These are phyloP conservation scores for Chaetogeoica ovagalla DNA, from an alignment of 2,888 invertebrate genomes.

Conservation along the genomic window DNA sequence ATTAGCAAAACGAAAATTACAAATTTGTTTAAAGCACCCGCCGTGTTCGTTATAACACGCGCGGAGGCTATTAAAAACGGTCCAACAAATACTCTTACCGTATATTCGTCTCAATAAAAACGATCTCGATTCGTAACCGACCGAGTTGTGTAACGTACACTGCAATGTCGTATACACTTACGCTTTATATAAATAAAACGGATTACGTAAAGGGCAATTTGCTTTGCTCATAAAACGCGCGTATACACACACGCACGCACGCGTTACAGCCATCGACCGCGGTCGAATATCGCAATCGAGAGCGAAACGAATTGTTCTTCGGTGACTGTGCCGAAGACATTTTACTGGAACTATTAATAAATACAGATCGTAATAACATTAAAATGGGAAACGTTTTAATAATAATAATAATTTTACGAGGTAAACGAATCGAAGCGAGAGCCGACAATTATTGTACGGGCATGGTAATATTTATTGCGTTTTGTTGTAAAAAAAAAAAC, in stretches of 20 bases:
- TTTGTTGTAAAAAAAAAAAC: no score
- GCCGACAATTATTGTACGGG: no score
- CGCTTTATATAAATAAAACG: neutral
- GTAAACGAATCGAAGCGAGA: no score
- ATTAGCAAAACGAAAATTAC: neutral
- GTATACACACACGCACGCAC: neutral
- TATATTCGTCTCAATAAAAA: neutral
- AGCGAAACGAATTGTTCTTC: neutral
- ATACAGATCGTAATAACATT: neutral
- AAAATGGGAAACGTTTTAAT: neutral
- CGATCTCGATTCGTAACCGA: neutral
- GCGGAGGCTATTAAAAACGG: neutral
- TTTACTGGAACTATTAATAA: neutral
- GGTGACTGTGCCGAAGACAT: neutral
- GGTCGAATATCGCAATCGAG: neutral
- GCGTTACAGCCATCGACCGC: neutral
- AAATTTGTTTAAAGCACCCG: neutral
- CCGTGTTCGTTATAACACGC: neutral
- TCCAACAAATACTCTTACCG: neutral
- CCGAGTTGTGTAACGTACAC: neutral
- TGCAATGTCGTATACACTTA: neutral
- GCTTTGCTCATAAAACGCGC: neutral
- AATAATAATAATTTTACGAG: neutral
- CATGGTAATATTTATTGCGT: no score
- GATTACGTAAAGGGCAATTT: conserved; percentile 2